phyloP scores from a whole-genome alignment of 2,888 invertebrate species.

The Hypena proboscidalis region DNA sequence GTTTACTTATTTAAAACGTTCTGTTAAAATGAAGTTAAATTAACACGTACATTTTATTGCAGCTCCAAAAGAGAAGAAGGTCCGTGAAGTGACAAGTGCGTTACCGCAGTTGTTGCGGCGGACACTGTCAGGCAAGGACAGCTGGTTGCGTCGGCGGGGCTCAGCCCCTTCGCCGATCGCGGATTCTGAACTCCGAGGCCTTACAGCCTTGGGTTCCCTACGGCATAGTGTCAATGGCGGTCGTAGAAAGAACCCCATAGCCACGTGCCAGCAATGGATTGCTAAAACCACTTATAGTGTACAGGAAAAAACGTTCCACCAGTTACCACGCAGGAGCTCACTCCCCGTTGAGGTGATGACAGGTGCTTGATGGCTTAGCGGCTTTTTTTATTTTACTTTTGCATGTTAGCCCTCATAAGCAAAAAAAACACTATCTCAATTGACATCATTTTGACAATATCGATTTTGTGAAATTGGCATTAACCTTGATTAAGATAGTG shows the following conservation, averaged over 20 bases:
- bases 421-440: no score
- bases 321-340: conserved; percentile 66
- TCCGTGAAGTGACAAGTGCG: conserved; percentile 53
- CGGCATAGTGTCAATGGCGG: conserved; percentile 59
- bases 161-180: conserved; percentile 68
- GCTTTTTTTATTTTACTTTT: conserved; percentile 50
- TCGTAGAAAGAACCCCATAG: conserved; percentile 53
- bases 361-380: conserved; percentile 60
- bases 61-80: conserved; percentile 63
- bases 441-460: no score
- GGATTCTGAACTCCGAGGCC: conserved; percentile 54
- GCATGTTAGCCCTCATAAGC: no score
- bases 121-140: conserved; percentile 58
- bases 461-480: no score
- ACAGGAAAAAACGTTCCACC: conserved; percentile 47
- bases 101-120: conserved; percentile 60
- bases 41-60: conserved; percentile 13
- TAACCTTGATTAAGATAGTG: no score
- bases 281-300: conserved; percentile 50
- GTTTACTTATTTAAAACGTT: background rate
- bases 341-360: conserved; percentile 78
- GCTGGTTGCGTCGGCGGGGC: conserved; percentile 62
- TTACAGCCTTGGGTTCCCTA: conserved; percentile 45
- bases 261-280: conserved; percentile 65
- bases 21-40: no score